phyloP scores from a whole-genome alignment of 2,888 invertebrate species.

The Meteorus cinctellus region DNA sequence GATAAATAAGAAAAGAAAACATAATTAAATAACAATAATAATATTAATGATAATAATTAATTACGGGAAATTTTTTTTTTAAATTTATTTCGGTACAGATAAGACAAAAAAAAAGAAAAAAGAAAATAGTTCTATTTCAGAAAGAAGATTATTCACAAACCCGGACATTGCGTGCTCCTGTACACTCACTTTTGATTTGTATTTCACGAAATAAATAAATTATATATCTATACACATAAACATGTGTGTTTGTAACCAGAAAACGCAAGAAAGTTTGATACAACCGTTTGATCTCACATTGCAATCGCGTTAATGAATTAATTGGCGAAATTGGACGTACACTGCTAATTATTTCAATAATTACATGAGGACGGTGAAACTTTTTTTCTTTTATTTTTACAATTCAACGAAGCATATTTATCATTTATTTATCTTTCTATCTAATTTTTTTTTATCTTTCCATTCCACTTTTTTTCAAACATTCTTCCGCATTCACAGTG shows the following conservation, averaged over 20 bases:
- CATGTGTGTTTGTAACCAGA: conserved; percentile 37
- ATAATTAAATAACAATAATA: conserved; percentile 11
- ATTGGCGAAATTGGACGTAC: background rate
- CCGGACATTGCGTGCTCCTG: conserved; percentile 41
- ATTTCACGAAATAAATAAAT: conserved; percentile 13
- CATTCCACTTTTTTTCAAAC: background rate
- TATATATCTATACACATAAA: conserved; percentile 3
- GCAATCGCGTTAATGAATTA: conserved; percentile 24
- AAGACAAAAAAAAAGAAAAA: background rate
- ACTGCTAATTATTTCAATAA: conserved; percentile 23
- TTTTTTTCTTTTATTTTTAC: background rate
- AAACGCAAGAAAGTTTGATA: conserved; percentile 30
- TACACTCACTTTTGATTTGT: background rate
- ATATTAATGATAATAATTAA: background rate
- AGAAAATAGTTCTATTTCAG: background rate
- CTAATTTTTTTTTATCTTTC: background rate
- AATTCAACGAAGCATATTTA: background rate
- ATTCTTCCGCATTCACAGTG: conserved; percentile 30
- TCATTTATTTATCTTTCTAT: background rate
- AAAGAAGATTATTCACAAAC: conserved; percentile 19
- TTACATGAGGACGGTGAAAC: conserved; percentile 25
- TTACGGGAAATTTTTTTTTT: background rate
- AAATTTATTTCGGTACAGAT: background rate
- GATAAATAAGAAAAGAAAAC: background rate
- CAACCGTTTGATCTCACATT: conserved; percentile 30